Evolutionary conservation across 2,888 invertebrate genomes (phyloP).

Genomic region (Cyclophora albipunctata): DNA sequence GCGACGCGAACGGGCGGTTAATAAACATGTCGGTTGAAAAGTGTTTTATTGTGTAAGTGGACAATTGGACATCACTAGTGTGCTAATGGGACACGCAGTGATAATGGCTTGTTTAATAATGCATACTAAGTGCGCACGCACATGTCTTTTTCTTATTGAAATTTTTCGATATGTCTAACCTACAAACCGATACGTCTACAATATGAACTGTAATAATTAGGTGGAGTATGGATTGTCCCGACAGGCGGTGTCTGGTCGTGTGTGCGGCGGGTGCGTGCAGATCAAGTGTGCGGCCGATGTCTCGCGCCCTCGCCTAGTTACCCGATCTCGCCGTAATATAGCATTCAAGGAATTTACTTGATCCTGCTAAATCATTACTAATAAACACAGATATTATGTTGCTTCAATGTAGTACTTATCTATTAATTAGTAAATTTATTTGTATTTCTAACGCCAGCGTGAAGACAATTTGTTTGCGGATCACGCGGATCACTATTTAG

Average conservation of each 20-base stretch:
- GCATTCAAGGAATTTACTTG: constrained; percentile 15
- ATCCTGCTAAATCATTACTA: constrained; percentile 25
- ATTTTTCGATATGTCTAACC: no score
- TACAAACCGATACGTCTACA: no score
- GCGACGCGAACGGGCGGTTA: no score
- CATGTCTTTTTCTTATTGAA: constrained; percentile 1
- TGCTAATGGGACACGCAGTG: constrained; percentile 21
- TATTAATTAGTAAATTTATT: constrained; percentile 21
- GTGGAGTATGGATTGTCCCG: no score
- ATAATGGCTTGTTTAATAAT: constrained; percentile 23
- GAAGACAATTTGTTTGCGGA: constrained; percentile 18
- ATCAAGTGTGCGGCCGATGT: no score
- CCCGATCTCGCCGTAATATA: neutral
- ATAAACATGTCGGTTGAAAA: no score
- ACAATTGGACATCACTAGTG: constrained; percentile 5
- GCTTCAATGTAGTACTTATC: constrained; percentile 10
- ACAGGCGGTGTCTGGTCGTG: no score
- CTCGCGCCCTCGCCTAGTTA: no score
- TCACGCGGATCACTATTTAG: constrained; percentile 11
- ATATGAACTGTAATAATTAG: no score
- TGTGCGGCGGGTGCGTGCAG: no score
- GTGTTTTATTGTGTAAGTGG: neutral
- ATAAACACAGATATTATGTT: constrained; percentile 19
- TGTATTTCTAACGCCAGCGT: constrained; percentile 16
- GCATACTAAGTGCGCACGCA: constrained; percentile 14